Base-by-base conservation (phyloP, 2,888 invertebrate species). In the Aphodius sticticus region DNA sequence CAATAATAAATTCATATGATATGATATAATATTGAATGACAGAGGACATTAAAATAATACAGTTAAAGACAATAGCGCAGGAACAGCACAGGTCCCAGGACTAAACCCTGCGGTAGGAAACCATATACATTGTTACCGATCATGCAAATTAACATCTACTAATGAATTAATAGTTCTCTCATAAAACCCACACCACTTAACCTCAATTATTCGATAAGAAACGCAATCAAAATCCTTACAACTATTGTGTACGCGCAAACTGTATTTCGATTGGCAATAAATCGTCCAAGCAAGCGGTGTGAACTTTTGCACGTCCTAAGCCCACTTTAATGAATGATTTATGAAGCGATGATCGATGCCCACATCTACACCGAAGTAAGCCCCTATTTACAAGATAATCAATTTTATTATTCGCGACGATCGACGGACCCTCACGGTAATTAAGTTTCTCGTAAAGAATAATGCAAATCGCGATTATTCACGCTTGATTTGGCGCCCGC, bases 381-480 rank as follows among this genome's bases (percentile, higher is more conserved):
- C 74, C 36, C 74, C 37, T 37, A 74, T 74, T 74, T 74, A 74
- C 74, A 74, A 35, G 74, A 74, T 74, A 74, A 74, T 74, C 74
- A 74, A 74, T 74, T 74, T 74, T 74, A 74, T 74, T 69, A 69
- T 38, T 72, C 16, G 37, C 37, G 38, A 16, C 71, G 72, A 12
- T 53, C 37, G 71, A 72, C 16, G 74, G 78, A n/a, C 53, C 37
- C 14, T 72, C 26, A 36, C 36, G 35, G 14, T 72, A 72, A 72
- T 72, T 72, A 72, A 36, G 72, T 72, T 72, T 53, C 53, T 53
- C 53, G 4, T 53, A 77, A 35, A 36, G 74, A 74, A 81, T 77
- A 80, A 81, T 77, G 77, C 71, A 79, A 77, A 79, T 81, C 69
- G 74, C 76, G 69, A 79, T 81, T 81, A 81, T 77, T 77, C 71